A percentile compares a stretch with the other conserved stretches of the same genome.
Evolutionary conservation across 2,113 vertebrate genomes (phyloP).

Genomic region (Thomomys bottae): DNA sequence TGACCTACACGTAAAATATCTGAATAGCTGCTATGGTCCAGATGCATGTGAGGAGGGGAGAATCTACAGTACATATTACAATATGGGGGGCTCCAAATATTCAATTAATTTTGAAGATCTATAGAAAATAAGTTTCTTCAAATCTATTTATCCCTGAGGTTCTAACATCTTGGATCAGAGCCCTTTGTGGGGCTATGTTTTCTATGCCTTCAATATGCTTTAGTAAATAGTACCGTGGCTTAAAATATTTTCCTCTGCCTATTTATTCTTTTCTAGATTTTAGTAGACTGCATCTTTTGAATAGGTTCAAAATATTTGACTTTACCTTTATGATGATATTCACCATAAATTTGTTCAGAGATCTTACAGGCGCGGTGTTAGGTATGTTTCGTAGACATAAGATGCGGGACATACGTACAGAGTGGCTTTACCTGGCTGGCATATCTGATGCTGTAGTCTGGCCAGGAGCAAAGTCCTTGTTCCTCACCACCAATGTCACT

Average conservation of each 20-base stretch:
- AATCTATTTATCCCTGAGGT: too few species aligned
- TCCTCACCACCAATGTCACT: rapidly evolving
- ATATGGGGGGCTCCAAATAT: background rate
- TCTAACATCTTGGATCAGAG: background rate
- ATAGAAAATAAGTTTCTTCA: too few species aligned
- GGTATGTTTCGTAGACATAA: background rate
- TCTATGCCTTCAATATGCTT: background rate
- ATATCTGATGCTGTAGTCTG: too few species aligned
- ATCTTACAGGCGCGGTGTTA: background rate
- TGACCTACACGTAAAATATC: background rate
- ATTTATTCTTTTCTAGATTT: background rate
- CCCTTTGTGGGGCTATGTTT: background rate
- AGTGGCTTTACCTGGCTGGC: background rate
- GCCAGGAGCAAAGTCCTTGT: rapidly evolving
- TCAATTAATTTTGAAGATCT: background rate
- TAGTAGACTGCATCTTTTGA: background rate
- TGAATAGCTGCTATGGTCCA: background rate
- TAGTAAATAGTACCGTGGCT: background rate
- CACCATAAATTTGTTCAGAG: background rate
- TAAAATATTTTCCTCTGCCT: background rate
- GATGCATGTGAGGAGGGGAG: too few species aligned
- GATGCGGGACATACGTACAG: background rate
- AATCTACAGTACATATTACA: background rate
- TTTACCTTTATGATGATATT: background rate
- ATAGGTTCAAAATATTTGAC: background rate